phyloP scores from a whole-genome alignment of 2,888 invertebrate species.

The Listrodromus nycthemerus region DNA sequence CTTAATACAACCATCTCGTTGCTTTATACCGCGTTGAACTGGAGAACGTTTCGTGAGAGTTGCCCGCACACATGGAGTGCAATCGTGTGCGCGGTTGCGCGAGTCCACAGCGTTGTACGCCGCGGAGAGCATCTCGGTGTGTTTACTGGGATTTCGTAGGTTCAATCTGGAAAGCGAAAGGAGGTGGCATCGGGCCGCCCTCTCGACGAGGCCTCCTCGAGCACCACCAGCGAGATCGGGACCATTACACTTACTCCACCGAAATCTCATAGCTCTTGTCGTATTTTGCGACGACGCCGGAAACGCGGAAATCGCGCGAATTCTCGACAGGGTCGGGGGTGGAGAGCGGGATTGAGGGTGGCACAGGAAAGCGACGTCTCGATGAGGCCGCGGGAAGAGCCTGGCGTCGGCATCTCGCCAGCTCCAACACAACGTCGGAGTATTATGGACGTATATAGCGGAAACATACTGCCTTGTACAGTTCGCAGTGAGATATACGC shows the following conservation, averaged over 20 bases:
- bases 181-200: constrained; percentile 45
- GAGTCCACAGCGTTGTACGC: constrained; percentile 24
- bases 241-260: constrained; percentile 55
- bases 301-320: constrained; percentile 53
- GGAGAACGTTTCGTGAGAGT: constrained; percentile 35
- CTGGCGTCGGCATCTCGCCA: constrained; percentile 15
- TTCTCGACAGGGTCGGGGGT: neutral
- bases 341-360: neutral
- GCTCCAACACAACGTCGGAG: neutral
- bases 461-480: neutral
- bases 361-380: constrained; percentile 40
- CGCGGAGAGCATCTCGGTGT: constrained; percentile 34
- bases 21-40: constrained; percentile 19
- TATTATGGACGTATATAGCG: neutral
- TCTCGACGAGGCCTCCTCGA: constrained; percentile 52
- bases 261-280: constrained; percentile 45
- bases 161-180: constrained; percentile 58
- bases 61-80: constrained; percentile 5
- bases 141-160: constrained; percentile 36
- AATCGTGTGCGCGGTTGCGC: neutral
- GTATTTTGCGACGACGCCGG: constrained; percentile 48
- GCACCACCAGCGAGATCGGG: constrained; percentile 41
- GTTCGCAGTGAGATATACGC: neutral
- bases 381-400: constrained; percentile 25
- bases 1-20: constrained; percentile 22